These are phyloP conservation scores for Leptatherina wallacei DNA, from an alignment of 2,797 vertebrate species.

Conservation along the genomic window DNA sequence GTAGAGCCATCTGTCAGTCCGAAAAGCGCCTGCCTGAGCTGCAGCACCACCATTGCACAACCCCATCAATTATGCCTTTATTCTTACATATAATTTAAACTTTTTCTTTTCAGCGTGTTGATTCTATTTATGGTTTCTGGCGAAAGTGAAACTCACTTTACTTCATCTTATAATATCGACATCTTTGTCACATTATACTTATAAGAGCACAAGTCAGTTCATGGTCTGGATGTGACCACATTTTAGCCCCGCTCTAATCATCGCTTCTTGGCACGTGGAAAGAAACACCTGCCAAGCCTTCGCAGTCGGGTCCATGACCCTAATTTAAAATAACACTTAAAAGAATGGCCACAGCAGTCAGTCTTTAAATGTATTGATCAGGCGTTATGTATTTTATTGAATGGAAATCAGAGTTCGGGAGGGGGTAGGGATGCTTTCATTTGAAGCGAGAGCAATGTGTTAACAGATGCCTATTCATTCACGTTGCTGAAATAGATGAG, in stretches of 20 bases:
- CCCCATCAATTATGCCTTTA: constrained; percentile 11
- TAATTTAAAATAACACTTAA: constrained; percentile 53
- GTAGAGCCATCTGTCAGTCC: constrained; percentile 65
- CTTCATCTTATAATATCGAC: background rate
- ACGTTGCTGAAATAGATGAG: constrained; percentile 22
- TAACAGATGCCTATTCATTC: constrained; percentile 5
- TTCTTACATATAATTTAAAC: background rate
- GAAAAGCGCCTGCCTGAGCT: constrained; percentile 34
- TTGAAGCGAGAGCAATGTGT: background rate
- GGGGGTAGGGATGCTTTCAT: background rate
- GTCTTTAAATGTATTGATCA: constrained; percentile 52
- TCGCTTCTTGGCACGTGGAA: constrained; percentile 30
- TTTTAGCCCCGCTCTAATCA: constrained; percentile 31
- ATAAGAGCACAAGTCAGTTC: background rate
- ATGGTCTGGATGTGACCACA: background rate
- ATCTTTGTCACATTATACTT: background rate
- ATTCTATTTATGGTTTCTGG: background rate
- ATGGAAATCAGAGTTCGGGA: constrained; percentile 22
- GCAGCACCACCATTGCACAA: constrained; percentile 20
- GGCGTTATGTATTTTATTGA: constrained; percentile 41
- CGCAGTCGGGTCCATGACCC: constrained; percentile 29
- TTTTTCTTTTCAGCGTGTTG: background rate
- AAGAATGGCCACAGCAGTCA: constrained; percentile 30
- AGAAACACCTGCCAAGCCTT: constrained; percentile 41
- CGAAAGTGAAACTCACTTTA: background rate